Conservation (phyloP, 2,113 vertebrate genomes). For the Neotoma lepida region DNA sequence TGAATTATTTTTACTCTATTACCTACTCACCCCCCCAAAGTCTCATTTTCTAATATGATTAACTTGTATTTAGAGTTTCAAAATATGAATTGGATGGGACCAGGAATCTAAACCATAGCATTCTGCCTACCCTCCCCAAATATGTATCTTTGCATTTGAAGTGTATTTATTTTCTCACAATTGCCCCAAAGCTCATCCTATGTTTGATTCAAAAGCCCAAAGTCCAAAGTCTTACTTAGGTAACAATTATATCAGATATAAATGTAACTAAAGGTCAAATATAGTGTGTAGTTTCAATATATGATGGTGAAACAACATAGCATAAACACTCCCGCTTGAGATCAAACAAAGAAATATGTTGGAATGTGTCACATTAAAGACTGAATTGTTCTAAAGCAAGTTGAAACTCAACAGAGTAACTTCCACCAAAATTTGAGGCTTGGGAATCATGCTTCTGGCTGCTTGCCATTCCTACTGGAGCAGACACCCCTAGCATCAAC, state of each 20-base stretch:
- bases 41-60: neutral
- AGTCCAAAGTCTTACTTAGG: neutral
- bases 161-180: neutral
- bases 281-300: neutral
- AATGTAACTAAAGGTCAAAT: neutral
- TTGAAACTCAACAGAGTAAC: neutral
- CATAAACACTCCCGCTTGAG: neutral
- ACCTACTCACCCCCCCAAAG: accelerated
- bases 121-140: neutral
- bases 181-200: neutral
- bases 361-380: neutral
- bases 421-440: neutral
- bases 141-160: neutral
- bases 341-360: neutral
- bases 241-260: too few species aligned
- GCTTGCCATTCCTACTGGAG: too few species aligned
- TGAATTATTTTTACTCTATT: neutral
- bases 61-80: neutral
- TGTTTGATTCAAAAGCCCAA: neutral
- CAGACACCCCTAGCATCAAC: neutral
- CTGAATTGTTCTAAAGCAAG: neutral
- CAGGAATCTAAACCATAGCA: neutral
- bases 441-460: neutral
- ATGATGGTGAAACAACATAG: too few species aligned
- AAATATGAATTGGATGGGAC: too few species aligned